Conservation (phyloP, 2,113 vertebrate genomes). For the Rhabdomys dilectus region DNA sequence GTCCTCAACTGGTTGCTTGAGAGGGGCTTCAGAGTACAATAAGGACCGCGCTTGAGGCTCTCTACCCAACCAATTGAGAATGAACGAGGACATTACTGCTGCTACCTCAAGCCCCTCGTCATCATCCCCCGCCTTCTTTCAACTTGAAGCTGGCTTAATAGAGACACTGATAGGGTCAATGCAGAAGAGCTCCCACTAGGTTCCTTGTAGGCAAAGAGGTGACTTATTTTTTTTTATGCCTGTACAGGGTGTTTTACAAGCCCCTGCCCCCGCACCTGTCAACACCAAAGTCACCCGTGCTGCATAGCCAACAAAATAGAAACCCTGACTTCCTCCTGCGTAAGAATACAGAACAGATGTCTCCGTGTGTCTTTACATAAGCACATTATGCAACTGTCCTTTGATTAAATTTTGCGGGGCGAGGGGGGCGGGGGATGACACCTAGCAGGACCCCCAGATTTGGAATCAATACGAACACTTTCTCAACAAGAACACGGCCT, state of each 20-base stretch:
- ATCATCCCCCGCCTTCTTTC: neutral
- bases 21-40: neutral
- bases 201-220: neutral
- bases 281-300: neutral
- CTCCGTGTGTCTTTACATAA: neutral
- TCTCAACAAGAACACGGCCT: neutral
- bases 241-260: neutral
- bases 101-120: neutral
- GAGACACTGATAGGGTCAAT: neutral
- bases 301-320: neutral
- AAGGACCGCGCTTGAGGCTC: neutral
- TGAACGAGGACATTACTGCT: neutral
- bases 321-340: neutral
- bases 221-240: neutral
- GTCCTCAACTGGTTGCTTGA: neutral
- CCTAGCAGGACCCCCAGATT: neutral
- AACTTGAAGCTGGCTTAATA: neutral
- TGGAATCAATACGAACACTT: neutral
- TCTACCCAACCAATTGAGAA: neutral
- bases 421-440: neutral
- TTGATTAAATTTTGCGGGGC: neutral
- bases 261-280: neutral
- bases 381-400: slow-evolving; percentile 44
- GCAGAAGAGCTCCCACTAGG: neutral
- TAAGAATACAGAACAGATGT: slow-evolving; percentile 40